Conservation (phyloP, 2,888 invertebrate genomes). For the Argyresthia goedartella region DNA sequence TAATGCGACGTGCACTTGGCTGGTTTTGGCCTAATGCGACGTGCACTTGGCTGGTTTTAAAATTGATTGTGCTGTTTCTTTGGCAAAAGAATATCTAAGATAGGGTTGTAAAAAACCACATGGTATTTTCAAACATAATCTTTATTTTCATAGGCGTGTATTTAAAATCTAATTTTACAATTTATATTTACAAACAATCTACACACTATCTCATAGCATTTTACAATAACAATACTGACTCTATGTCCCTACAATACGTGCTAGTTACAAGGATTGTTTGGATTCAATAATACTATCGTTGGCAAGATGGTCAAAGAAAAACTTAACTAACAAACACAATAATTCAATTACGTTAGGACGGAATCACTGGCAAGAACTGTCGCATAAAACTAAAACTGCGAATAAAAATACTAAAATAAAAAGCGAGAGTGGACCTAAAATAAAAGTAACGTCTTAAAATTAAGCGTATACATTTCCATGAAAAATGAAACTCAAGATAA, state of each 20-base stretch:
- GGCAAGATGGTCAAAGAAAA: conserved; percentile 45
- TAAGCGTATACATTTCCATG: conserved; percentile 30
- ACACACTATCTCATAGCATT: conserved; percentile 15
- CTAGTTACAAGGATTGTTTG: conserved; percentile 16
- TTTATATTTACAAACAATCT: conserved; percentile 28
- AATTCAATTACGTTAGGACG: conserved; percentile 51
- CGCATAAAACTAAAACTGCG: conserved; percentile 15
- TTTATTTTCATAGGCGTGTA: conserved; percentile 30
- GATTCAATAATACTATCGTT: conserved; percentile 45
- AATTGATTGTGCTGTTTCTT: too few relatives aligned
- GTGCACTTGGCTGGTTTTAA: too few relatives aligned
- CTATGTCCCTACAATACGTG: too few relatives aligned
- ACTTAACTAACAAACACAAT: conserved; percentile 8
- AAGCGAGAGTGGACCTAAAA: conserved; percentile 11
- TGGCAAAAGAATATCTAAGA: not conserved
- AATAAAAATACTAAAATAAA: conserved; percentile 14
- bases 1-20: too few relatives aligned
- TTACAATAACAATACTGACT: conserved; percentile 18
- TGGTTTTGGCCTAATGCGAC: too few relatives aligned
- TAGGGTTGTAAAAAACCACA: not conserved
- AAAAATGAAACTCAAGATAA: conserved; percentile 27
- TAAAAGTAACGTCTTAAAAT: conserved; percentile 12
- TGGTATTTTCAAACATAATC: conserved; percentile 30
- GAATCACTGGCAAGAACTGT: conserved; percentile 38
- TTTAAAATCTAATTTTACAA: conserved; percentile 22